These are phyloP conservation scores for Halcyon badia DNA, from an alignment of 2,797 vertebrate species.

Conservation along the genomic window DNA sequence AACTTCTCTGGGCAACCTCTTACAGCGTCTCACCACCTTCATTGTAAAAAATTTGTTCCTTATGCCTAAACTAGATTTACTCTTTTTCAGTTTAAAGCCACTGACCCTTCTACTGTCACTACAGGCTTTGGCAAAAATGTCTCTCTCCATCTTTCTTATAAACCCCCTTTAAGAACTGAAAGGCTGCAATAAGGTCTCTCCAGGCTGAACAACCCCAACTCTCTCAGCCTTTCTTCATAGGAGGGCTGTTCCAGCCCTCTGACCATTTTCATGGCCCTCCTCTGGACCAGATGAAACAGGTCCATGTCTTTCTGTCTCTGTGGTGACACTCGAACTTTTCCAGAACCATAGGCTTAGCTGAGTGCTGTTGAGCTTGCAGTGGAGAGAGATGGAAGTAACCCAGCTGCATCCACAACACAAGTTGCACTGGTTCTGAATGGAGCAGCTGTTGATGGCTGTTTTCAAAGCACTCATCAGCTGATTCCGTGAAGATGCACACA, in stretches of 20 bases:
- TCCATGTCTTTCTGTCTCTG: background rate
- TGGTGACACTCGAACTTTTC: background rate
- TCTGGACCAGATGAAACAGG: background rate
- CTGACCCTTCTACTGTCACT: background rate
- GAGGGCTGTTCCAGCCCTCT: background rate
- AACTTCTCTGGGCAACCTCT: background rate
- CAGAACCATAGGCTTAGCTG: background rate
- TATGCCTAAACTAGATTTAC: background rate
- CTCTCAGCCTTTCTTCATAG: background rate
- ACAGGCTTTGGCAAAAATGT: background rate
- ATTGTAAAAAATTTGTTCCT: accelerated
- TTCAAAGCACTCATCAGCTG: background rate
- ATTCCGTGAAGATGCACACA: background rate
- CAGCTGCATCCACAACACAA: background rate
- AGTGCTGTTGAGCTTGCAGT: background rate
- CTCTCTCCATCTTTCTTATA: background rate
- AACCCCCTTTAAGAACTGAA: background rate
- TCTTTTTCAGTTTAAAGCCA: background rate
- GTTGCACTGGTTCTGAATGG: background rate
- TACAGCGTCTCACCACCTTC: background rate
- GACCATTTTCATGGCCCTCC: background rate
- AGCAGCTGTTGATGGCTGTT: background rate
- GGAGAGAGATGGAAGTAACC: background rate
- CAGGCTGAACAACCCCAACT: background rate
- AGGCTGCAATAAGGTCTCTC: background rate